Evolutionary conservation across 2,888 invertebrate genomes (phyloP).

Genomic region (Cylindroiulus punctatus): DNA sequence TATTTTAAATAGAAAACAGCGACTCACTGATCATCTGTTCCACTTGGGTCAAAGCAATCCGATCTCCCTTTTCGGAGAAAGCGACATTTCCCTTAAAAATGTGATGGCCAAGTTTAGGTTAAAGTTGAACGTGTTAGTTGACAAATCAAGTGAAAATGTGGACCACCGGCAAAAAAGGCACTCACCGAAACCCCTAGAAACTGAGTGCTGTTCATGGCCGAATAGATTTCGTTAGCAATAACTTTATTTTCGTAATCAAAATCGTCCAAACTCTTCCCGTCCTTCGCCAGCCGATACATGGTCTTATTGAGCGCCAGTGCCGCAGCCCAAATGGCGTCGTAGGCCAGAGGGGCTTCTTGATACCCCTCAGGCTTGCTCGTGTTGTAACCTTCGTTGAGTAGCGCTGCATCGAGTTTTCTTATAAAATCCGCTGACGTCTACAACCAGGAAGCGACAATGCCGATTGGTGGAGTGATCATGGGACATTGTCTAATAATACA

Average conservation of each 20-base stretch:
- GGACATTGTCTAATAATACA: background rate
- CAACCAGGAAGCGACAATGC: conserved; percentile 19
- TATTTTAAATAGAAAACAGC: background rate
- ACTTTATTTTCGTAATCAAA: conserved; percentile 96
- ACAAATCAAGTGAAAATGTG: background rate
- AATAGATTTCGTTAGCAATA: conserved; percentile 94
- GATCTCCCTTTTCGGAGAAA: conserved; percentile 94
- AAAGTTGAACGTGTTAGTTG: background rate
- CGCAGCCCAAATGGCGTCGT: conserved; percentile 99
- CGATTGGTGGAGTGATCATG: background rate
- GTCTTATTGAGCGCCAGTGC: conserved; percentile 98
- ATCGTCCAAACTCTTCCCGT: conserved; percentile 86
- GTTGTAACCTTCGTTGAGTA: conserved; percentile 78
- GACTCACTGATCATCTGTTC: conserved; percentile 82
- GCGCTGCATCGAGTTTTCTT: conserved; percentile 80
- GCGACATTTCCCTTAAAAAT: conserved; percentile 87
- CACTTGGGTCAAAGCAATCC: conserved; percentile 97
- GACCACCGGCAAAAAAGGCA: conserved; percentile 60
- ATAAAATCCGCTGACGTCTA: conserved; percentile 90
- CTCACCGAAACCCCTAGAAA: conserved; percentile 97
- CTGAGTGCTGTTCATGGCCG: conserved; percentile 97
- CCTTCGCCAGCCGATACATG: conserved; percentile 83
- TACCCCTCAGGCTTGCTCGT: conserved; percentile 81
- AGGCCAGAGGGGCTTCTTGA: conserved; percentile 95
- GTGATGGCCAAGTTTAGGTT: background rate